Base-by-base conservation (phyloP, 1,140 invertebrate species). In the Uloborus diversus region DNA sequence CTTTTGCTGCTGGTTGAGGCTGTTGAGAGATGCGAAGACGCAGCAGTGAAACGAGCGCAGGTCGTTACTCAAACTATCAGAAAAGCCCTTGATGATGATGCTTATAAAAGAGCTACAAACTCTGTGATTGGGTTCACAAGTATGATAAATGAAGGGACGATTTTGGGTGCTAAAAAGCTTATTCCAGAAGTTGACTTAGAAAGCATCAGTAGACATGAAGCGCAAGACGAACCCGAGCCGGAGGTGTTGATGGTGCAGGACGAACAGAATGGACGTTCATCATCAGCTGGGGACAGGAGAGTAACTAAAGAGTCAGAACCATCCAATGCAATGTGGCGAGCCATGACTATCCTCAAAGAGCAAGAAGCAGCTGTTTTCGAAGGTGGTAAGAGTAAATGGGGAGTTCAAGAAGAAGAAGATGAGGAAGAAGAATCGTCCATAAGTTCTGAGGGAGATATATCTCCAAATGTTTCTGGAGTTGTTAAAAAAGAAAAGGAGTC, bases 11-110 rank as follows among this genome's bases (percentile, higher is more conserved):
- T 83, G 2, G 87, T 87, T 91, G 93, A 70, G 7, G 66, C 25
- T 62, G 90, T 97, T 35, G 88, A 94, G 59, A 89, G 91, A 83
- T 93, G 93, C 84, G 91, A 93, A 2, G 89, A 89, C 65, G 90
- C 91, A 84, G 94, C 94, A 30, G 90, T 93, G 25, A 89, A 90
- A 42, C 91, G 92, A 84, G 92, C 93, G 25, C 90, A 89, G 83
- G 86, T 89, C 69, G 86, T 96, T 28, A 92, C 96, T 23, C 90
- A 92, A 76, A 86, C 91, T 59, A 91, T 97, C 11, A 94, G 94
- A 86, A 88, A 90, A 61, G 88, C 89, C 30, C 88, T 97, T 1
- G 88, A 90, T 79, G 86, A 89, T 81, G 94, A 97, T 89, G 89
- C 90, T 69, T 87, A 90, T 83, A 86, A 89, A 79, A 91, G 92